These are phyloP conservation scores for Eulemur rufifrons DNA, from an alignment of 2,113 vertebrate species.

Conservation along the genomic window DNA sequence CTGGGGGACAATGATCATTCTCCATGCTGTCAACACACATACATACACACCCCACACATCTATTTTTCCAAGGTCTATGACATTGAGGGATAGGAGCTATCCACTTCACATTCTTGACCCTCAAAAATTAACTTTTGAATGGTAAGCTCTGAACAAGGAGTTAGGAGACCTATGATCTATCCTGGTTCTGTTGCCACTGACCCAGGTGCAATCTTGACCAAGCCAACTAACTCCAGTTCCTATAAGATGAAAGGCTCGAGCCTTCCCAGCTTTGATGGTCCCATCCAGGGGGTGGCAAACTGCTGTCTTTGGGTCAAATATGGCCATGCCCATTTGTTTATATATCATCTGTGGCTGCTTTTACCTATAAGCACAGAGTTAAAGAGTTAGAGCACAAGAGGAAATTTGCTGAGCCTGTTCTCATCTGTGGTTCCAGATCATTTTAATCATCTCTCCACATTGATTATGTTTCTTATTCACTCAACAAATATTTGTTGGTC, in stretches of 20 bases:
- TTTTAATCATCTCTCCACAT: background rate
- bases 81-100: background rate
- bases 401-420: background rate
- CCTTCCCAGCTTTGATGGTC: background rate
- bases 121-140: constrained; percentile 32
- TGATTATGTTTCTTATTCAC: background rate
- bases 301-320: background rate
- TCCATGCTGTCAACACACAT: background rate
- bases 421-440: background rate
- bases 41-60: background rate
- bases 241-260: background rate
- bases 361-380: background rate
- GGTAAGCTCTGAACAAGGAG: background rate
- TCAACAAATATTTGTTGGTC: background rate
- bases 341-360: background rate
- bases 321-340: background rate
- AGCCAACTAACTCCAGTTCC: background rate
- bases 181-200: background rate
- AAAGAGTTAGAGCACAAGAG: background rate
- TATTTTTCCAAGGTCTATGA: background rate
- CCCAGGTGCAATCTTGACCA: background rate
- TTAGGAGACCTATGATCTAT: background rate
- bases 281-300: background rate
- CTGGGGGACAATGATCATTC: background rate
- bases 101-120: background rate